Conservation (phyloP, 2,113 vertebrate genomes). For the Heptranchias perlo region DNA sequence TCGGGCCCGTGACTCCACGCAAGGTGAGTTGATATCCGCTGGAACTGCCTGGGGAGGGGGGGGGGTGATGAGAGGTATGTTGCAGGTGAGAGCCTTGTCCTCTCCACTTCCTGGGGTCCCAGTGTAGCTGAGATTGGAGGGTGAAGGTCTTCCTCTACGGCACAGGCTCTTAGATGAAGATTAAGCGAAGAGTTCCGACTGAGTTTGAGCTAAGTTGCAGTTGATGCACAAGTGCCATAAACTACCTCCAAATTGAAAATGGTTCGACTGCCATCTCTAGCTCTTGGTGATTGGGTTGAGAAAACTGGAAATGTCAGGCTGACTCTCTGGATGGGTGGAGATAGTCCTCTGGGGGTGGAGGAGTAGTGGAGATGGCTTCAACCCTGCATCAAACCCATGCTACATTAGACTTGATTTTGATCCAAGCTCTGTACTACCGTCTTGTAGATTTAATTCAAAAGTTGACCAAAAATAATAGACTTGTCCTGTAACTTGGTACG, state of each 20-base stretch:
- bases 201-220: no score
- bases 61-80: not conserved
- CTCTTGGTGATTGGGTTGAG: not conserved
- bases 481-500: not conserved
- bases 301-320: not conserved
- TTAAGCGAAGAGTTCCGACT: not conserved
- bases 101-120: not conserved
- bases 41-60: not conserved
- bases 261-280: not conserved
- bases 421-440: no score
- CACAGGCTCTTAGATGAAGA: not conserved
- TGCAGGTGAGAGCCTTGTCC: not conserved
- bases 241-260: not conserved
- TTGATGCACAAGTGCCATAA: not conserved
- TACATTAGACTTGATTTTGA: not conserved
- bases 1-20: not conserved
- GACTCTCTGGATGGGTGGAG: not conserved
- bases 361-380: not conserved
- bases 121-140: not conserved
- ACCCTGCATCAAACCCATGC: not conserved
- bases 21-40: conserved; percentile 24
- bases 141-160: not conserved
- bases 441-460: not conserved
- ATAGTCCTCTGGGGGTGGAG: not conserved
- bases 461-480: not conserved